phyloP scores from a whole-genome alignment of 2,113 vertebrate genomes.

The Hippopotamus amphibius region DNA sequence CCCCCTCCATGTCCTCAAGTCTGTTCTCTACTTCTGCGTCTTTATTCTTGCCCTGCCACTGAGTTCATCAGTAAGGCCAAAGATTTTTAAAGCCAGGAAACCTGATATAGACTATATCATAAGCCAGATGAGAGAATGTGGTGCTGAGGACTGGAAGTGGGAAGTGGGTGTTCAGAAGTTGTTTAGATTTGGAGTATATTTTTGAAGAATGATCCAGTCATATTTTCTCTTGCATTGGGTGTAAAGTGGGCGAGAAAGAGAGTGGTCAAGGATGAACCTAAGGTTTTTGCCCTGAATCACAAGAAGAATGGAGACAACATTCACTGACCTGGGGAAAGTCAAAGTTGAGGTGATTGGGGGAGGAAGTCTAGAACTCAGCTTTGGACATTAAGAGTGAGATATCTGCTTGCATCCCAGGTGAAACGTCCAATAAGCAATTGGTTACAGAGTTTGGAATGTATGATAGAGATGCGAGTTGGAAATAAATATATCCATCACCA shows the following conservation, averaged over 20 bases:
- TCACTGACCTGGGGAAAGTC: fast-evolving
- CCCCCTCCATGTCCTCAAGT: no score
- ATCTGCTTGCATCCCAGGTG: not conserved
- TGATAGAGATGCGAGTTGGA: not conserved
- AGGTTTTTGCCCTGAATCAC: not conserved
- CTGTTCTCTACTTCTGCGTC: no score
- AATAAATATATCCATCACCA: not conserved
- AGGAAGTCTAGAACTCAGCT: not conserved
- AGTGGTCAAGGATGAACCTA: not conserved
- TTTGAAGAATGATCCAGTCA: not conserved
- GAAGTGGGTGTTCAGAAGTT: fast-evolving
- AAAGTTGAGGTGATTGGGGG: not conserved
- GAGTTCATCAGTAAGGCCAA: no score
- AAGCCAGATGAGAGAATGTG: not conserved
- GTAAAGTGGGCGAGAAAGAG: not conserved
- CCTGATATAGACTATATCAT: not conserved
- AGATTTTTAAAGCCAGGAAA: not conserved
- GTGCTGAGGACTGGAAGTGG: not conserved
- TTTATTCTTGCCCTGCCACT: no score
- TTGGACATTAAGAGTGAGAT: not conserved
- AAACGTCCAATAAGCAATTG: not conserved
- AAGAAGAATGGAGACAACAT: no score
- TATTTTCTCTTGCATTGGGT: not conserved
- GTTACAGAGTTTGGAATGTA: no score
- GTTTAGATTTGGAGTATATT: not conserved